Conservation (phyloP, 2,113 vertebrate species). For the Murina feae region DNA sequence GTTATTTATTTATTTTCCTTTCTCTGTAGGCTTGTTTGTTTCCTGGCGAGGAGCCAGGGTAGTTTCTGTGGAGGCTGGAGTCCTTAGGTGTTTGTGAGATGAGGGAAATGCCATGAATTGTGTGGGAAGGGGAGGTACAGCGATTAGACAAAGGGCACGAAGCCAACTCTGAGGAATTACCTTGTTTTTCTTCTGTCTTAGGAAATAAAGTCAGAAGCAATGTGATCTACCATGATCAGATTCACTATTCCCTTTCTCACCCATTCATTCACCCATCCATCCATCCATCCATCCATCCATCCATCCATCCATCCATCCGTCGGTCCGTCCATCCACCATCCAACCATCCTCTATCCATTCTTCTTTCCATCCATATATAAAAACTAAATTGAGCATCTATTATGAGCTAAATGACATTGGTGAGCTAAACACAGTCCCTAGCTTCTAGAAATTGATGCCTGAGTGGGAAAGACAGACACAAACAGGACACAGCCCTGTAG, state of each 20-base stretch:
- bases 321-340: no score
- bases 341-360: background rate
- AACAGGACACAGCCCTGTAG: background rate
- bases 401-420: background rate
- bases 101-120: constrained; percentile 38
- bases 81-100: constrained; percentile 64
- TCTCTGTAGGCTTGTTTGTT: constrained; percentile 60
- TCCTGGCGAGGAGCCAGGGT: constrained; percentile 45
- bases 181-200: background rate
- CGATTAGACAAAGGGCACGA: constrained; percentile 70
- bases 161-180: constrained; percentile 39
- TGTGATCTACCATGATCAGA: background rate
- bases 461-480: background rate
- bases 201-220: constrained; percentile 4
- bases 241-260: background rate
- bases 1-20: constrained; percentile 69
- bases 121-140: constrained; percentile 52
- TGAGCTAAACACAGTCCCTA: background rate
- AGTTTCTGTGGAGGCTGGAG: constrained; percentile 57
- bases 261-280: no score
- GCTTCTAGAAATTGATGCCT: background rate
- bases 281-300: background rate
- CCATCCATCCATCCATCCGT: background rate
- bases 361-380: background rate
- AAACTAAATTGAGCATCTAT: background rate